These are phyloP conservation scores for Panzeria rudis DNA, from an alignment of 2,888 invertebrate species.

Conservation along the genomic window DNA sequence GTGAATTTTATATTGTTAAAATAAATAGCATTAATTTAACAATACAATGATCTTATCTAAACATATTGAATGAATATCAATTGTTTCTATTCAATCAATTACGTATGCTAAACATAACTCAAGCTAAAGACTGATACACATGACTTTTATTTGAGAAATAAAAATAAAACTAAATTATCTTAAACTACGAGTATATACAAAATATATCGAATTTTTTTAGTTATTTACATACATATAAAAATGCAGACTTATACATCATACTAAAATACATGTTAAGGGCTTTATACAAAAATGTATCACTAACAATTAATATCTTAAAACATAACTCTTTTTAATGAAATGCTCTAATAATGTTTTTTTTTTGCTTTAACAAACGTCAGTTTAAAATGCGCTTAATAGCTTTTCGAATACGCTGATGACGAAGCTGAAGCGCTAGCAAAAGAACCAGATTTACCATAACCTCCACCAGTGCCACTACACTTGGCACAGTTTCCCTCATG, in stretches of 20 bases:
- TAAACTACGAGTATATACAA: conserved; percentile 2
- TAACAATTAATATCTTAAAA: no score
- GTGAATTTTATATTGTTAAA: no score
- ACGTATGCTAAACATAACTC: not conserved
- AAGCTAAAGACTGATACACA: not conserved
- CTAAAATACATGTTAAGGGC: not conserved
- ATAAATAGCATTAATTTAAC: no score
- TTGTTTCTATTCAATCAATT: not conserved
- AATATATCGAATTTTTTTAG: not conserved
- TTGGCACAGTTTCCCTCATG: conserved; percentile 49
- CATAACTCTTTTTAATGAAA: no score
- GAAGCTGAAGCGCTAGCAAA: conserved; percentile 74
- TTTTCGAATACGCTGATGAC: conserved; percentile 70
- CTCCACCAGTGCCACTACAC: conserved; percentile 37
- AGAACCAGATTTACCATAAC: conserved; percentile 62
- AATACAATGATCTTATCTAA: no score
- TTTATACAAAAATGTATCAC: conserved; percentile 1
- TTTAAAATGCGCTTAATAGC: conserved; percentile 46
- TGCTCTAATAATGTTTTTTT: conserved; percentile 9
- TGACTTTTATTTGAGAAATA: no score
- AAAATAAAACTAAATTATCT: not conserved
- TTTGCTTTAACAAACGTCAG: not conserved
- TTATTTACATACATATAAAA: not conserved
- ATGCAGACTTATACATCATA: not conserved
- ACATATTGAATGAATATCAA: not conserved